Conservation (phyloP, 2,888 invertebrate species). For the Tetanocera ferruginea region DNA sequence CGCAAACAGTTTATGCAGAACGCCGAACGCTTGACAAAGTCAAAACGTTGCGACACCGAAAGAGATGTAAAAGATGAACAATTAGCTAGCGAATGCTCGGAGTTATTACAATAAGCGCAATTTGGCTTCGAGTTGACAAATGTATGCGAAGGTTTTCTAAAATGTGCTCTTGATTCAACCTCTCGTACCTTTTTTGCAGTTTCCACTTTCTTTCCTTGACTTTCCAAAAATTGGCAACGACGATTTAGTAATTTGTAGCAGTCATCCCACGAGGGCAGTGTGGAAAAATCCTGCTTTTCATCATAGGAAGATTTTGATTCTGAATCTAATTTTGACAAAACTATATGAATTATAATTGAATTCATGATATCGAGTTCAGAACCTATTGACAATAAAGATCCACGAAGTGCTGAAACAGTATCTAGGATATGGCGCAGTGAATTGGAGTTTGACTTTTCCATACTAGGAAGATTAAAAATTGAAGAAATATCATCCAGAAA, state of each 20-base stretch:
- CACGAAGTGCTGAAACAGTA: not conserved
- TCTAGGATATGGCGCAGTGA: no score
- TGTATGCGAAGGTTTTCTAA: not conserved
- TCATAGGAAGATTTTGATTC: not conserved
- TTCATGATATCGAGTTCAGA: no score
- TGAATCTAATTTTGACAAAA: not conserved
- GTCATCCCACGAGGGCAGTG: not conserved
- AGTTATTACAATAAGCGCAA: slow-evolving; percentile 9
- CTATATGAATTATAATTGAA: no score
- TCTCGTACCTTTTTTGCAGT: not conserved
- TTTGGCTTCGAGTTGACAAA: not conserved
- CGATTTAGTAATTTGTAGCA: not conserved
- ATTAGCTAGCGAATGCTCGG: not conserved
- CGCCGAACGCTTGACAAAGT: no score
- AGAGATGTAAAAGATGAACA: slow-evolving; percentile 29
- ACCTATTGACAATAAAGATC: not conserved
- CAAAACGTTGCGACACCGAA: slow-evolving; percentile 10
- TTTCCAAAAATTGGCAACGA: slow-evolving; percentile 4
- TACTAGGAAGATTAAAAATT: not conserved
- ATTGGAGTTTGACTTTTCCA: no score
- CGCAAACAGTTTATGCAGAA: no score
- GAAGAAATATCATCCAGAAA: not conserved
- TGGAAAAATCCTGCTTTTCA: not conserved
- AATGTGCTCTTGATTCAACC: not conserved
- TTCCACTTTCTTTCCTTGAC: not conserved